Conservation (phyloP, 2,888 invertebrate species). For the Theretra japonica region DNA sequence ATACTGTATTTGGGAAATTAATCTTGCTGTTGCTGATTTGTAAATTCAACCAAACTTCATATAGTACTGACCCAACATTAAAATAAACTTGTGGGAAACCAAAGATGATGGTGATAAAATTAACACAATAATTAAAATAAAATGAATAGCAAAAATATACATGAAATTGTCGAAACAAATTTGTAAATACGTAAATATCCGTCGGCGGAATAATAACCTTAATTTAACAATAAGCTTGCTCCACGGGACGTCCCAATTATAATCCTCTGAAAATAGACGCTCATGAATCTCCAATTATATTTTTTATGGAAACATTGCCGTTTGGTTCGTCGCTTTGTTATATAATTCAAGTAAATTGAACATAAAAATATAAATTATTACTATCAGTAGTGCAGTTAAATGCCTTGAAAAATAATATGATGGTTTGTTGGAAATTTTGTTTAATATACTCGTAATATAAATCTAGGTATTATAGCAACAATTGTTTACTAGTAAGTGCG, state of each 20-base stretch:
- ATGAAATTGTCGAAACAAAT: neutral
- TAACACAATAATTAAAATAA: neutral
- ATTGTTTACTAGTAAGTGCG: too few species aligned
- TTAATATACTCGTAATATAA: too few species aligned
- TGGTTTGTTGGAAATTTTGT: too few species aligned
- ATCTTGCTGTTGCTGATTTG: neutral
- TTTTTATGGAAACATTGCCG: neutral
- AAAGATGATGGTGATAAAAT: too few species aligned
- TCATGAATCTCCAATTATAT: neutral
- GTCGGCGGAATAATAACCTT: neutral
- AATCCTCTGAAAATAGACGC: neutral
- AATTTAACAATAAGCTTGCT: neutral
- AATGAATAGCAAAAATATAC: neutral
- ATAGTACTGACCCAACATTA: too few species aligned
- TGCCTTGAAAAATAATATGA: too few species aligned
- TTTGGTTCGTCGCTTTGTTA: neutral
- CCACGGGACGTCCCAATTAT: slow-evolving; percentile 5
- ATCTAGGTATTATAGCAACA: too few species aligned
- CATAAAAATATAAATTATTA: neutral
- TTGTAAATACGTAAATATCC: neutral
- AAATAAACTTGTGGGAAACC: too few species aligned
- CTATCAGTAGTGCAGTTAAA: neutral
- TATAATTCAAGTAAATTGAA: neutral
- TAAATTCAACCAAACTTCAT: too few species aligned
- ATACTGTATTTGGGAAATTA: slow-evolving; percentile 3